Evolutionary conservation across 2,888 invertebrate species (phyloP), one percentile per base, ranked within the genome.

Genomic region (Sturmia bella): DNA sequence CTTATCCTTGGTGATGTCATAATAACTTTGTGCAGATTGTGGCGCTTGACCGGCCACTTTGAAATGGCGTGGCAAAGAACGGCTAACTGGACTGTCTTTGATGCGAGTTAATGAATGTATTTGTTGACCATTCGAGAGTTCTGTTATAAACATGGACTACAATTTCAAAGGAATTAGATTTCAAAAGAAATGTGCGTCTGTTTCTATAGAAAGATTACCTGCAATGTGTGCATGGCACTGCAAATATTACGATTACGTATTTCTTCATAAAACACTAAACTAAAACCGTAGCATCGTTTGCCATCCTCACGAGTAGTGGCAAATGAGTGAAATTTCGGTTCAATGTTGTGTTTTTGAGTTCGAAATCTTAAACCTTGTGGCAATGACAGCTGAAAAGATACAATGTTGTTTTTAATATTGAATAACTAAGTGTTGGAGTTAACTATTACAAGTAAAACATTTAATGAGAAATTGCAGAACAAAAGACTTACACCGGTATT

Each of bases 261-360:
- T 92, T 98, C 97, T 92, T 99, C 99, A 92, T 96, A 99, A 91
- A 99, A 99, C 17, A 98, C 95, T 85, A 98, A 94, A 88, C 97
- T 97, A 88, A 97, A 98, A 80, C 99, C 99, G 92, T 97, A 98
- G 85, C 96, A 95, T 85, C 98, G 93, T 85, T 96, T 95, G 72
- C 99, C 99, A 93, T 99, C 98, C 92, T 99, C 99, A 86, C 96
- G 93, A 13, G 99, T 99, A 83, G 99, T 97, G 73, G 99, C 95
- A 92, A 99, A 99, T 59, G 98, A 97, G 91, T 99, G 99, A 91
- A 99, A 98, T 88, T 93, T 94, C 12, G 98, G 96, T 86, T 96
- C 95, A 88, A 94, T 92, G 79, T 93, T 93, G 91, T 98, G 97
- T 91, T 97, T 97, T 90, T 99, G 98, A 12, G 98, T 99, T 84